These are phyloP conservation scores for Drosophila nannoptera DNA, from an alignment of 1,140 invertebrate genomes.

Conservation along the genomic window DNA sequence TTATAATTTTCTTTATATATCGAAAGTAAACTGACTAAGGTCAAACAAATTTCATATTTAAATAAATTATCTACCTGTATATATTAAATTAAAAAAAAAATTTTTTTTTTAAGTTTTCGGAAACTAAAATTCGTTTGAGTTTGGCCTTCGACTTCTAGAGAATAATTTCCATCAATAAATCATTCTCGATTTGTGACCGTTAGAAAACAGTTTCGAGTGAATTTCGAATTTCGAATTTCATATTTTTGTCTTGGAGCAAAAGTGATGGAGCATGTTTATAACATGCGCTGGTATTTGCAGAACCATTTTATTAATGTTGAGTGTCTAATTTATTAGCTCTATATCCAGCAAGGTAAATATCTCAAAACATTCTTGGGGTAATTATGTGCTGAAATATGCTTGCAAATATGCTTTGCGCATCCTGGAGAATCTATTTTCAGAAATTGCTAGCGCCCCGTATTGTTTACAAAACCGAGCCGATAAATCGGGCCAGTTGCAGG, in stretches of 20 bases:
- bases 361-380: conserved; percentile 41
- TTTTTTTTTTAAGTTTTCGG: no score
- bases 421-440: conserved; percentile 57
- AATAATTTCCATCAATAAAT: not conserved
- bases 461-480: conserved; percentile 47
- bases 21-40: no score
- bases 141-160: no score
- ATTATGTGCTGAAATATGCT: conserved; percentile 64
- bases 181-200: not conserved
- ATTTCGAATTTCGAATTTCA: not conserved
- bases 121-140: no score
- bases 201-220: not conserved
- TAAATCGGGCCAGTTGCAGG: conserved; percentile 21
- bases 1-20: no score
- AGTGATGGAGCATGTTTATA: not conserved
- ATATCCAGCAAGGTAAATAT: conserved; percentile 33
- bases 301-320: conserved; percentile 40
- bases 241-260: not conserved
- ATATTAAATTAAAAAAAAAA: no score
- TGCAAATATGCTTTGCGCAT: conserved; percentile 32
- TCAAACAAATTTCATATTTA: no score
- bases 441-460: conserved; percentile 17
- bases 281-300: not conserved
- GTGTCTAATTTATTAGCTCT: conserved; percentile 47
- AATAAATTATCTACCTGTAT: no score